Percentiles rank a stretch among this genome's conserved stretches.
Conservation (phyloP, 2,113 vertebrate species). For the Syngnathus typhle region DNA sequence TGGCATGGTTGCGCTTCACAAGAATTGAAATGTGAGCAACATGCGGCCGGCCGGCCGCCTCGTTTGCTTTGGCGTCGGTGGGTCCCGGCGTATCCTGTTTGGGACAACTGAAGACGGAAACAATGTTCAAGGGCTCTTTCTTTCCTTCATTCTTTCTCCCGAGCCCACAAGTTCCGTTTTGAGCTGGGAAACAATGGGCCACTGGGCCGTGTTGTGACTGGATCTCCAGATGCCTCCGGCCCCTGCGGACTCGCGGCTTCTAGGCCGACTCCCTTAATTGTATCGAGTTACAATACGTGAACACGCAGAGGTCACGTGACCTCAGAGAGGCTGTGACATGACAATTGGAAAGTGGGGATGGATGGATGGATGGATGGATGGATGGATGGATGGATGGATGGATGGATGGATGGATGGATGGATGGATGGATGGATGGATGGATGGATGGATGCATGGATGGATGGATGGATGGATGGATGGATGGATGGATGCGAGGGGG, state of each 20-base stretch:
- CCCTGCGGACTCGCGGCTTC: neutral
- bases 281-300: constrained; percentile 34
- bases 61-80: constrained; percentile 15
- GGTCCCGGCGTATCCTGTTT: constrained; percentile 68
- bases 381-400: no score
- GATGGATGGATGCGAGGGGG: no score
- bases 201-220: constrained; percentile 58
- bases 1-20: constrained; percentile 46
- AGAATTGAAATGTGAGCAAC: constrained; percentile 20
- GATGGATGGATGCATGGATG: no score
- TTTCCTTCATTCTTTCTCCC: constrained; percentile 46
- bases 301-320: constrained; percentile 21
- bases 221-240: constrained; percentile 63
- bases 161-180: constrained; percentile 51
- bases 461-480: no score
- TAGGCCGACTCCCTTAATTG: constrained; percentile 43
- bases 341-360: constrained; percentile 5
- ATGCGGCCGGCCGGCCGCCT: constrained; percentile 13
- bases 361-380: neutral
- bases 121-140: constrained; percentile 42
- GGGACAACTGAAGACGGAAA: constrained; percentile 57
- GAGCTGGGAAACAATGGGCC: constrained; percentile 60
- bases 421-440: no score
- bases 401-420: no score
- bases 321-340: constrained; percentile 11